Evolutionary conservation across 1,140 invertebrate genomes (phyloP).

Genomic region (Epicauta chinensis): DNA sequence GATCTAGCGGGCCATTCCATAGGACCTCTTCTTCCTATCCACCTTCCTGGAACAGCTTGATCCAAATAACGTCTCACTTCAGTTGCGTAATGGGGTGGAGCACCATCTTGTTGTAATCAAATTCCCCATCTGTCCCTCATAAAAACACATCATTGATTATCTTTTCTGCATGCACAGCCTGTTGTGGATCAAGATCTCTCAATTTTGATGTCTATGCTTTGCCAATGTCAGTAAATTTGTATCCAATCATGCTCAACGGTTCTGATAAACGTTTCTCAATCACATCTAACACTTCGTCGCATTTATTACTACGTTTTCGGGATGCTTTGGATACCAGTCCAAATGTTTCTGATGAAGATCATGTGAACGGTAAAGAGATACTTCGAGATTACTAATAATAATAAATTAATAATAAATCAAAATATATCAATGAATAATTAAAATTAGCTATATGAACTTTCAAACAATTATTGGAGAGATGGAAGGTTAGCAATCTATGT

Average conservation of each 20-base stretch:
- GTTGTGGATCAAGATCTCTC: constrained; percentile 2
- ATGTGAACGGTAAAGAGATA: background rate
- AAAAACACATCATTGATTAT: constrained; percentile 11
- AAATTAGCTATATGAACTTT: too few species aligned
- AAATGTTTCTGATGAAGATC: constrained; percentile 1
- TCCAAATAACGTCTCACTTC: too few species aligned
- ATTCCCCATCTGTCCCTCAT: background rate
- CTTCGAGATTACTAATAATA: too few species aligned
- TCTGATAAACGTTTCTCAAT: constrained; percentile 1
- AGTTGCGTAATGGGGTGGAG: too few species aligned
- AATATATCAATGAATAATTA: too few species aligned
- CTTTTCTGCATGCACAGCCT: constrained; percentile 2
- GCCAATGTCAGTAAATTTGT: constrained; percentile 13
- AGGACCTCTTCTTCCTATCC: too few species aligned
- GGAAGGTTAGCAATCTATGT: too few species aligned
- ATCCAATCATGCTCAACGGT: background rate
- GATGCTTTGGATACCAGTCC: constrained; percentile 3
- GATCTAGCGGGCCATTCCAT: too few species aligned
- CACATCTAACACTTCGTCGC: constrained; percentile 12
- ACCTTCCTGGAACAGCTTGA: too few species aligned
- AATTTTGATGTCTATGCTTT: constrained; percentile 10
- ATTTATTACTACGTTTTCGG: constrained; percentile 5
- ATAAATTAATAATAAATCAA: too few species aligned
- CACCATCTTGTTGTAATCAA: too few species aligned
- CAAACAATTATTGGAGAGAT: too few species aligned